Conservation (phyloP, 2,888 invertebrate species). For the Cyclophora punctaria region DNA sequence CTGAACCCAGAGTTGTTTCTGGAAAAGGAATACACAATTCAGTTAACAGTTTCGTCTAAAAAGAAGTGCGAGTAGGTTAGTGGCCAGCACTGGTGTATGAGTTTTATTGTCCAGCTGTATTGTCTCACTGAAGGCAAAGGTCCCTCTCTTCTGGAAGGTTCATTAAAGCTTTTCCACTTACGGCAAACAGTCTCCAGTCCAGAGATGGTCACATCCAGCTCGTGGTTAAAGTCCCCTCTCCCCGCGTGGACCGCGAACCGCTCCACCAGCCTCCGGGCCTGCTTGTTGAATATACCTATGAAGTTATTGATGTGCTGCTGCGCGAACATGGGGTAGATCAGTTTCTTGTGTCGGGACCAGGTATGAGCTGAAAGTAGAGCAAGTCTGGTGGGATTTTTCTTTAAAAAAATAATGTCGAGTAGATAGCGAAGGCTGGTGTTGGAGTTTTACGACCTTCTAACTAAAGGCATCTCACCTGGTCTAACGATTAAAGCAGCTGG, state of each 20-base stretch:
- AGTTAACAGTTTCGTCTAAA: too few species aligned
- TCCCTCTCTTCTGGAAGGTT: too few species aligned
- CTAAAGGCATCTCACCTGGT: too few species aligned
- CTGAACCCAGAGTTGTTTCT: background rate
- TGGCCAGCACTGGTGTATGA: too few species aligned
- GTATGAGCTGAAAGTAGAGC: background rate
- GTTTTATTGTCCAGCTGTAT: too few species aligned
- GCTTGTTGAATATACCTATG: background rate
- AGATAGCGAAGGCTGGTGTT: too few species aligned
- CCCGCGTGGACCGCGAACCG: background rate
- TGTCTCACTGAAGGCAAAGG: too few species aligned
- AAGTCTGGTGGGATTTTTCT: background rate
- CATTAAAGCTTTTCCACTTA: background rate
- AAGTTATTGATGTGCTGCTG: background rate
- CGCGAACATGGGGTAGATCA: background rate
- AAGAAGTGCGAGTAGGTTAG: too few species aligned
- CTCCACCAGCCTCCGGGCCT: background rate
- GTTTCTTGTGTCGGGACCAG: background rate
- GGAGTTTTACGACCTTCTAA: too few species aligned
- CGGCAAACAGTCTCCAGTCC: background rate
- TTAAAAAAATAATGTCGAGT: too few species aligned
- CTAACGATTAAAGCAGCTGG: background rate
- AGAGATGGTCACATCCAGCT: background rate
- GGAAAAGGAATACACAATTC: background rate
- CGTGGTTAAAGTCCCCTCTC: background rate